Evolutionary conservation across 2,888 invertebrate species (phyloP), one percentile per base, ranked within the genome.

Genomic region (Masnerella sp.): DNA sequence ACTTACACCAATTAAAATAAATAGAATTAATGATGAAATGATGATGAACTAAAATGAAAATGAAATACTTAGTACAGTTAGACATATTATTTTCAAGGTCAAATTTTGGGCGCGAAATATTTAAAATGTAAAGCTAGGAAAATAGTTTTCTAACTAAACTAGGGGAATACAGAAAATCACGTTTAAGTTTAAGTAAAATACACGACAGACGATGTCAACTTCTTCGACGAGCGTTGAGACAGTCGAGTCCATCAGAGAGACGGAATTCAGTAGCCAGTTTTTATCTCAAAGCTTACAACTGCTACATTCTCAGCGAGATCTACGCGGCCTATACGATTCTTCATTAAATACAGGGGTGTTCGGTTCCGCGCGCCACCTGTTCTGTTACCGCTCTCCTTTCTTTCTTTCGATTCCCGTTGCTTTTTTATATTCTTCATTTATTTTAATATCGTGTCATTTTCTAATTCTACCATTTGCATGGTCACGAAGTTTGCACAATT

Each of bases 291-390:
- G 70, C 79, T 73, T 65, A 54, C 71, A 70, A 62, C 65, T 71
- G 52, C 65, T 56, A 59, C 68, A 72, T 65, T 45, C 38, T 52
- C 47, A 42, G 8, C 59, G 28, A 32, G 58, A 59, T 64, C 67
- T 58, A 22, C 65, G 45, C 52, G 72, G 65, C 47, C 74, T 49
- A 69, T 51, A 59, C 62, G 51, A 71, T 52, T 74, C 64, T 40
- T 54, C 62, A 58, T 64, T 42, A 59, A 80, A 75, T 56, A 77
- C 77, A 81, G 80, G 81, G 77, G 77, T 83, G 82, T 82, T 84
- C 82, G 82, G 82, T 82, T 83, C 82, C 84, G 84, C 82, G 82
- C 82, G 80, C 84, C 85, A 85, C 83, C 85, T 85, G 83, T 84
- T 84, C 85, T 85, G 83, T 84, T 84, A 83, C 80, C 81, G 81